phyloP scores from a whole-genome alignment of 2,113 vertebrate species.

The Noctilio leporinus region DNA sequence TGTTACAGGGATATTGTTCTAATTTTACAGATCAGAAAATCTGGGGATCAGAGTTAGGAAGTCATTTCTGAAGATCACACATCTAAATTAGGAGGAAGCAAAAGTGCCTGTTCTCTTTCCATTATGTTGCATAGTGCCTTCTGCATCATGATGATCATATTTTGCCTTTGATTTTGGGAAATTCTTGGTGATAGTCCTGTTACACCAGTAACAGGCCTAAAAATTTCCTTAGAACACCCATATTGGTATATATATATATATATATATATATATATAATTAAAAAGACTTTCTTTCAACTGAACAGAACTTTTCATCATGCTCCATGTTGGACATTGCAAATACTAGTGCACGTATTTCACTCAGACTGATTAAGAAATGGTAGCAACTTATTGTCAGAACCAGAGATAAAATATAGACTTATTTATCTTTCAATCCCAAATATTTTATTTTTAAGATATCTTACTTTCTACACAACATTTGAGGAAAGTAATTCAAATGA shows the following conservation, averaged over 20 bases:
- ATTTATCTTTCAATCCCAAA: not conserved
- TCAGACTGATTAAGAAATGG: not conserved
- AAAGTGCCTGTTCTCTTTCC: not conserved
- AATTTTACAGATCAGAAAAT: not conserved
- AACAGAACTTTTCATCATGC: not conserved
- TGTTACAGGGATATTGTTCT: not conserved
- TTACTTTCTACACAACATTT: not conserved
- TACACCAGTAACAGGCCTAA: not conserved
- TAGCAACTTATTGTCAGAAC: not conserved
- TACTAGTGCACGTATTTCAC: not conserved
- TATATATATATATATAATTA: not conserved
- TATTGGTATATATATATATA: not conserved
- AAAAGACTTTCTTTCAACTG: not conserved
- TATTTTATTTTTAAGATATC: not conserved
- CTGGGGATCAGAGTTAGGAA: not conserved
- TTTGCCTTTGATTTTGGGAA: not conserved
- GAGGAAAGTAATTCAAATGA: not conserved
- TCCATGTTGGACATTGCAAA: not conserved
- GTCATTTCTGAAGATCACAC: not conserved
- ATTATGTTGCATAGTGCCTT: not conserved
- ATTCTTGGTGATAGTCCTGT: not conserved
- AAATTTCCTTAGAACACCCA: not conserved
- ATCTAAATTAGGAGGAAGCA: not conserved
- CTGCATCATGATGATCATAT: not conserved
- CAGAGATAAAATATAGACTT: not conserved